Conservation (phyloP, 1,140 invertebrate species). For the Mactra quadrangularis region DNA sequence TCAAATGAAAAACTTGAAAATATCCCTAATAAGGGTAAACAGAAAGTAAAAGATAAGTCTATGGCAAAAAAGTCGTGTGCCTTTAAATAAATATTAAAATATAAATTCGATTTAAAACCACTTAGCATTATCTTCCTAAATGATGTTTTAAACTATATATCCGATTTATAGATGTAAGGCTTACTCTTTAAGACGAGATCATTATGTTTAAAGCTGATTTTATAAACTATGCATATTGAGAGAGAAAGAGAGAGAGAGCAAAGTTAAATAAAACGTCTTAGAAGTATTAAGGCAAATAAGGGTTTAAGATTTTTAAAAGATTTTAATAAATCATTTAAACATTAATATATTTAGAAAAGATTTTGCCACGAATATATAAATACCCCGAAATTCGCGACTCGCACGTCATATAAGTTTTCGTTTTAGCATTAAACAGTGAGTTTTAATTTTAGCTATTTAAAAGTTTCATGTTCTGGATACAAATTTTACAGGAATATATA, state of each 20-base stretch:
- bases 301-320: conserved; percentile 46
- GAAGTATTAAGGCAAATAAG: conserved; percentile 59
- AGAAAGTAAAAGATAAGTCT: no score
- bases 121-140: conserved; percentile 46
- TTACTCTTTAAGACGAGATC: conserved; percentile 12
- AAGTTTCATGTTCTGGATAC: no score
- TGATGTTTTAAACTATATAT: conserved; percentile 56
- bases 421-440: no score
- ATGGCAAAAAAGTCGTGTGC: no score
- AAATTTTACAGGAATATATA: no score
- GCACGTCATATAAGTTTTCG: no score
- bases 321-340: conserved; percentile 55
- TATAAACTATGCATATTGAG: conserved; percentile 45
- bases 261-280: conserved; percentile 20
- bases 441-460: no score
- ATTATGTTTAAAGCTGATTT: conserved; percentile 55
- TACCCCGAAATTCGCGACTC: not conserved
- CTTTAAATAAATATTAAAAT: conserved; percentile 51
- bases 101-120: conserved; percentile 31
- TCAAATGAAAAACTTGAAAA: no score
- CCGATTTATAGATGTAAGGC: conserved; percentile 57
- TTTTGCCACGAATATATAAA: conserved; percentile 58
- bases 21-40: no score
- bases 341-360: conserved; percentile 58
- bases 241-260: no score